These are phyloP conservation scores for Dromococcyx pavoninus DNA, from an alignment of 2,797 vertebrate genomes.

Conservation along the genomic window DNA sequence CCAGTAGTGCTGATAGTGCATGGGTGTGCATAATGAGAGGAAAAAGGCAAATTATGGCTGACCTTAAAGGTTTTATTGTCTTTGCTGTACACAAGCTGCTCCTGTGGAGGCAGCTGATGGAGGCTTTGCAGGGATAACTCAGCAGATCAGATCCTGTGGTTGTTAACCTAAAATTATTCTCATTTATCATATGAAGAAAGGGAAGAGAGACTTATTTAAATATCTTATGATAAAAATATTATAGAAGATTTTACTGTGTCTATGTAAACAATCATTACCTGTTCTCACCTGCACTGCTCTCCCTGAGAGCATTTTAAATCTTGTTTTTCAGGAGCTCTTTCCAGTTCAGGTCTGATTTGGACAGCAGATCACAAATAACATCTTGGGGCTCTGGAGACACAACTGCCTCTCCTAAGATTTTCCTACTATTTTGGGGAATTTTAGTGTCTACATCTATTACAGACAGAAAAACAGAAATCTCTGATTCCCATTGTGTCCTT, in stretches of 20 bases:
- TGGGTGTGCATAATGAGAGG: neutral
- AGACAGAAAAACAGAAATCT: neutral
- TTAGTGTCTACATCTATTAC: neutral
- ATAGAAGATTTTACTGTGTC: neutral
- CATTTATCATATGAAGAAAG: constrained; percentile 19
- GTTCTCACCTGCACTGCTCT: neutral
- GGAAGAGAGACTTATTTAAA: neutral
- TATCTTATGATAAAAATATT: neutral
- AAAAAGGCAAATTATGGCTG: neutral
- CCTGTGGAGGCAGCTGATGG: neutral
- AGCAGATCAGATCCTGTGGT: neutral
- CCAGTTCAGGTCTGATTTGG: neutral
- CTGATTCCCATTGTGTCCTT: neutral
- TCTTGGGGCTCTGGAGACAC: neutral
- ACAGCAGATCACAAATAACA: neutral
- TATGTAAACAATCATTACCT: neutral
- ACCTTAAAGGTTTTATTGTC: constrained; percentile 5
- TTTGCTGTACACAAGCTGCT: neutral
- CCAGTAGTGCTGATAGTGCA: neutral
- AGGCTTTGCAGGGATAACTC: neutral
- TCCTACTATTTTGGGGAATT: neutral
- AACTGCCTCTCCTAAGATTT: neutral
- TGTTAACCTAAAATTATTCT: neutral
- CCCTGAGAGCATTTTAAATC: neutral
- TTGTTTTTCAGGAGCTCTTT: neutral